phyloP scores from a whole-genome alignment of 2,113 vertebrate species.

The Perccottus glenii region DNA sequence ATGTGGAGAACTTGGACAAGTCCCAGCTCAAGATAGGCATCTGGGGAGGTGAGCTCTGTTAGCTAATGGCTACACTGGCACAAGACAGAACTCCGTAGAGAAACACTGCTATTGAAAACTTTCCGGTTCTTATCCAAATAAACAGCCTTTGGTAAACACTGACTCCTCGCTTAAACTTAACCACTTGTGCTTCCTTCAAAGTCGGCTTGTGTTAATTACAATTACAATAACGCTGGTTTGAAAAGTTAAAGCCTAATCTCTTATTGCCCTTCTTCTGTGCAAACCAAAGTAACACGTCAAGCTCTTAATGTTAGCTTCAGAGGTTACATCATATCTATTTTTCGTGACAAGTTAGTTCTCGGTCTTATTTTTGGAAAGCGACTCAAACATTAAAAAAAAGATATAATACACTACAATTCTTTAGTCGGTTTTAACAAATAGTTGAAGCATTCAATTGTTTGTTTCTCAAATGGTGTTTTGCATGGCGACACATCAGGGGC shows the following conservation, averaged over 20 bases:
- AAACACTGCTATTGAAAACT: background rate
- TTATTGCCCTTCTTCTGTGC: background rate
- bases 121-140: rapidly evolving
- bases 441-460: background rate
- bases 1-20: constrained; percentile 97
- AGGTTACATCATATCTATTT: too few relatives aligned
- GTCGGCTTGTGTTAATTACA: constrained; percentile 23
- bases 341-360: too few relatives aligned
- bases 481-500: background rate
- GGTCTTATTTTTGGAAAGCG: too few relatives aligned
- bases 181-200: rapidly evolving
- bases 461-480: background rate
- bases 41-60: constrained; percentile 90
- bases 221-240: background rate
- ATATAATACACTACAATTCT: too few relatives aligned
- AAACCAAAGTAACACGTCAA: too few relatives aligned
- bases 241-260: constrained; percentile 2
- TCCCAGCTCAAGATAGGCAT: constrained; percentile 97
- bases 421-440: background rate
- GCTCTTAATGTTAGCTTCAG: too few relatives aligned
- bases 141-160: rapidly evolving
- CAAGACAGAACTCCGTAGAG: background rate
- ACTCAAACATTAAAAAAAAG: too few relatives aligned
- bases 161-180: rapidly evolving
- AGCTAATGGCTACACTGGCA: constrained; percentile 4